Conservation (phyloP, 2,113 vertebrate genomes). For the Urocitellus parryii region DNA sequence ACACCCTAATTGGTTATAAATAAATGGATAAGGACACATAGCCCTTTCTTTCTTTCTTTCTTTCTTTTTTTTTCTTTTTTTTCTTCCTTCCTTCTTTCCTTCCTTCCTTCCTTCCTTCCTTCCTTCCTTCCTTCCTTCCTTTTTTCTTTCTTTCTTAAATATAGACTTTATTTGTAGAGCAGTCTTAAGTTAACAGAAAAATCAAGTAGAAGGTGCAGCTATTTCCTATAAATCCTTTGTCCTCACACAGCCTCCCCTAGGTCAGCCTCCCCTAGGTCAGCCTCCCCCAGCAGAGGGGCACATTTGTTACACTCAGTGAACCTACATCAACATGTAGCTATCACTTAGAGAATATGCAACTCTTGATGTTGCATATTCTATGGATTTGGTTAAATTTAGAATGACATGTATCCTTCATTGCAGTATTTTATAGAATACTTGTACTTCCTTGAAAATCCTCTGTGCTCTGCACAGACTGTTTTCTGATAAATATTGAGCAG, state of each 20-base stretch:
- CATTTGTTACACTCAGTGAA: not conserved
- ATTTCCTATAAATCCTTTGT: not conserved
- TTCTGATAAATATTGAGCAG: not conserved
- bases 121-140: too few relatives aligned
- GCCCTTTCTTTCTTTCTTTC: not conserved
- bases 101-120: not conserved
- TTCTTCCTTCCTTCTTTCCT: accelerated
- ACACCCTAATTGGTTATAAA: not conserved
- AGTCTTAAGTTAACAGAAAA: not conserved
- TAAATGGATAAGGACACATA: not conserved
- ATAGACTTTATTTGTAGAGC: not conserved
- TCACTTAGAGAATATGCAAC: not conserved
- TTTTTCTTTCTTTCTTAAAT: not conserved
- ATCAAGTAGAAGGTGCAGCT: not conserved
- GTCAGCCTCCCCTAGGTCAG: too few relatives aligned
- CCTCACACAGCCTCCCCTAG: too few relatives aligned
- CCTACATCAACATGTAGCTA: too few relatives aligned
- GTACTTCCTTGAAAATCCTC: not conserved
- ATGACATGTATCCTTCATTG: not conserved
- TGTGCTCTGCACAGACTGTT: not conserved
- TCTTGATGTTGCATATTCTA: not conserved
- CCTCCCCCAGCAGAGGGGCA: too few relatives aligned
- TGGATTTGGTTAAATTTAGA: not conserved
- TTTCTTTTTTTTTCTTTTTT: too few relatives aligned
- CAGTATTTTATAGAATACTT: not conserved